Base-by-base conservation (phyloP, 2,113 vertebrate genomes). In the Struthio camelus region DNA sequence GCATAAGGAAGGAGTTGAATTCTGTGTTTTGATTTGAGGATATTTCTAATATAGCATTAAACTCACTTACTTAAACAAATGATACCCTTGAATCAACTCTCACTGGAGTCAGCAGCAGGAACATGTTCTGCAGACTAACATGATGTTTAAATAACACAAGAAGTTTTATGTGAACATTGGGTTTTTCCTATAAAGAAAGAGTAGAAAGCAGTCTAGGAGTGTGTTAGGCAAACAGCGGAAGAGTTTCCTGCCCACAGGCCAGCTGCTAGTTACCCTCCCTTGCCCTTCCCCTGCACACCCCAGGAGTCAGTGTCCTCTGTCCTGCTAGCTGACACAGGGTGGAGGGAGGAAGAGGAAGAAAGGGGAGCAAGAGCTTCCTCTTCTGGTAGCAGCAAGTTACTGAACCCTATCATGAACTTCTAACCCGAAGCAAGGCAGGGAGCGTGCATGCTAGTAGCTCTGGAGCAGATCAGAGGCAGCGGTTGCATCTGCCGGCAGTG, bases 331-430 rank as follows among this genome's bases (percentile, higher is more conserved):
- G 56, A 80, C 6, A 2, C 6, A 2, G 75, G 38, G 80, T 1
- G 34, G 75, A 82, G 34, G 48, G 64, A 90, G 83, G 78, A 92
- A 75, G 70, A 90, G 62, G 88, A 93, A 93, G 77, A 77, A 87
- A 76, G 79, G 66, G 61, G 48, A 87, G 58, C 58, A 66, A 54
- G 71, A 95, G 85, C 48, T 91, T 94, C 91, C 36, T 32, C 36
- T 54, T 19, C 7, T 48, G 36, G 62, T 34, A 59, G 40, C 46
- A 80, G 65, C 40, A 61, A 50, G 53, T 61, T 83, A 48, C 62
- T 54, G 51, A 90, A 62, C 70, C 56, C 75, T 82, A 62, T 36
- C 11, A 4, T 69, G 87, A 94, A 7, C 56, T 81, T 73, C 56
- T 62, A 2, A 40, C 83, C 77, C 40, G 65, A 34, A 89, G 78